Percentiles rank a stretch among this genome's conserved stretches.
Conservation (phyloP, 2,888 invertebrate genomes). For the Phyto melanocephala region DNA sequence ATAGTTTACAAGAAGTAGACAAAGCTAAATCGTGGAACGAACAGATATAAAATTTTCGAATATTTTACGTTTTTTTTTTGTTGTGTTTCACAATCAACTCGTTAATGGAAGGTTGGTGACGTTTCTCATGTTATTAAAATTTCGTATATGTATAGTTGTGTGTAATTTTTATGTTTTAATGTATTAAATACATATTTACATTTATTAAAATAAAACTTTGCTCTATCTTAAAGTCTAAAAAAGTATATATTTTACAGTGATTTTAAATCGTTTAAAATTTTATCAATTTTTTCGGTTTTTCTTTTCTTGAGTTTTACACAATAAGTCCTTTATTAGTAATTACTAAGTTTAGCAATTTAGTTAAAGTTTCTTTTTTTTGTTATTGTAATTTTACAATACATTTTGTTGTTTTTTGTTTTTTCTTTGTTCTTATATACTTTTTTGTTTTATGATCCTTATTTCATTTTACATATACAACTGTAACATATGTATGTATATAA, state of each 20-base stretch:
- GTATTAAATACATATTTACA: constrained; percentile 64
- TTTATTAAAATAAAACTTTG: constrained; percentile 43
- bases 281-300: constrained; percentile 25
- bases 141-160: constrained; percentile 1
- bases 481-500: constrained; percentile 3
- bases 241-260: constrained; percentile 60
- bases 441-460: constrained; percentile 22
- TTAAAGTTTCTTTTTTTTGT: constrained; percentile 14
- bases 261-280: constrained; percentile 49
- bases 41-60: too few species aligned
- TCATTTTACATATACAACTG: too few species aligned
- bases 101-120: constrained; percentile 16
- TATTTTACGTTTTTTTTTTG: too few species aligned
- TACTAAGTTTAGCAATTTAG: constrained; percentile 46
- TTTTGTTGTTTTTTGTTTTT: background rate
- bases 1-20: too few species aligned
- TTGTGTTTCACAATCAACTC: constrained; percentile 25
- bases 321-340: constrained; percentile 61
- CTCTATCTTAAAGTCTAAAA: constrained; percentile 45
- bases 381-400: constrained; percentile 43
- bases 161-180: constrained; percentile 37
- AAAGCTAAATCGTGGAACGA: too few species aligned
- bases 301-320: constrained; percentile 54
- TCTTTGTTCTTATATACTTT: constrained; percentile 10
- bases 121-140: constrained; percentile 43